Conservation (phyloP, 1,140 invertebrate genomes). For the Lithobius niger region DNA sequence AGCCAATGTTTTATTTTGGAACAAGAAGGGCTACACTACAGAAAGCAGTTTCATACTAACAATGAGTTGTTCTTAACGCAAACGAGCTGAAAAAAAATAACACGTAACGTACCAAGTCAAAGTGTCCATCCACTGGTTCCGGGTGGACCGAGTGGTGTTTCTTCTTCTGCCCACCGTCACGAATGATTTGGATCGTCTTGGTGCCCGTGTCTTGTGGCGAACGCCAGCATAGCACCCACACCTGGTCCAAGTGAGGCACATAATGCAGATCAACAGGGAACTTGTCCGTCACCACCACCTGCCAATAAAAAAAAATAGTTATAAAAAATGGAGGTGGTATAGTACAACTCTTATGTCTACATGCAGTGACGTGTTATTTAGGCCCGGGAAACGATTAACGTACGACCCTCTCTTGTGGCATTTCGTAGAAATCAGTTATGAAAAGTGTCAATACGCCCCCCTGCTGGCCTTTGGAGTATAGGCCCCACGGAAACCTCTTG, state of each 20-base stretch:
- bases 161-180: slow-evolving; percentile 56
- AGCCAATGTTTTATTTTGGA: no score
- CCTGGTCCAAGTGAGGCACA: slow-evolving; percentile 57
- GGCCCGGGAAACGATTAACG: no score
- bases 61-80: background rate
- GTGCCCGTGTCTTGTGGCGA: slow-evolving; percentile 41
- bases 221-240: slow-evolving; percentile 64
- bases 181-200: slow-evolving; percentile 57
- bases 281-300: slow-evolving; percentile 60
- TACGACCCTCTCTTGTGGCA: no score
- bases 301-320: slow-evolving; percentile 11
- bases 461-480: no score
- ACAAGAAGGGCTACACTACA: no score
- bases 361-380: no score
- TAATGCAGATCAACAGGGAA: slow-evolving; percentile 58
- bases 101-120: slow-evolving; percentile 47
- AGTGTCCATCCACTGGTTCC: slow-evolving; percentile 62
- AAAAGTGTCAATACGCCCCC: no score
- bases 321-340: no score
- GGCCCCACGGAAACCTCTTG: no score
- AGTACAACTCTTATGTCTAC: no score
- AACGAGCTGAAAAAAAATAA: background rate
- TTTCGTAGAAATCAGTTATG: no score
- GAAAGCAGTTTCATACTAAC: no score
- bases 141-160: slow-evolving; percentile 66